A percentile compares a stretch with the other conserved stretches of the same genome.
phyloP scores from a whole-genome alignment of 1,140 invertebrate species.

The Orchestia grillus region DNA sequence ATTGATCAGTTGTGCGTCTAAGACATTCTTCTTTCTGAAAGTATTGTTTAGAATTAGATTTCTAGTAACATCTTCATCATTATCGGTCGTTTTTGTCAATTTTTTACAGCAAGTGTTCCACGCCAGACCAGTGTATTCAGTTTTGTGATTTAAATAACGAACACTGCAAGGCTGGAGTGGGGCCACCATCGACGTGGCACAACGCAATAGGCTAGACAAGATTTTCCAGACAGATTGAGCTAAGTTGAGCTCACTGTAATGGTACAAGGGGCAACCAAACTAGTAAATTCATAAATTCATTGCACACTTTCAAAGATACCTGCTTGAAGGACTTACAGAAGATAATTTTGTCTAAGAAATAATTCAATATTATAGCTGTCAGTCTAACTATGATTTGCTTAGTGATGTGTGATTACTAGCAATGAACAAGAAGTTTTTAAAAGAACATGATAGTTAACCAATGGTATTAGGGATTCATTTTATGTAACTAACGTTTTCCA shows the following conservation, averaged over 20 bases:
- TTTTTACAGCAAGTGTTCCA: background rate
- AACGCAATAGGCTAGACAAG: background rate
- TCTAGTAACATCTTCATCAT: too few species aligned
- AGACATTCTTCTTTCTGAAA: background rate
- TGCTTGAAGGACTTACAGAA: background rate
- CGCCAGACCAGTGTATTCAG: background rate
- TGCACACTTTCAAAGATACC: background rate
- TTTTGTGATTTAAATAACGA: background rate
- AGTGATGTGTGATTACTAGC: background rate
- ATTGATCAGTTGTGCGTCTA: background rate
- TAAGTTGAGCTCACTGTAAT: background rate
- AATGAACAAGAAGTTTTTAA: background rate
- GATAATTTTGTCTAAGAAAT: background rate
- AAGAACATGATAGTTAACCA: background rate
- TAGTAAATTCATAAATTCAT: background rate
- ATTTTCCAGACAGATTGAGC: background rate
- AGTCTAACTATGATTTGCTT: background rate
- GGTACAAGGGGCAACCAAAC: background rate
- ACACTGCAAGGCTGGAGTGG: background rate
- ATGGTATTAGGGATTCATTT: background rate
- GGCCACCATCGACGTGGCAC: background rate
- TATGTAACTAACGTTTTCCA: background rate
- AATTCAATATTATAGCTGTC: background rate
- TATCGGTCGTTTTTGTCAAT: background rate
- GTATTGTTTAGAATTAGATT: too few species aligned